A percentile compares a stretch with the other conserved stretches of the same genome.
phyloP scores from a whole-genome alignment of 2,113 vertebrate species.

The Sterna hirundo region DNA sequence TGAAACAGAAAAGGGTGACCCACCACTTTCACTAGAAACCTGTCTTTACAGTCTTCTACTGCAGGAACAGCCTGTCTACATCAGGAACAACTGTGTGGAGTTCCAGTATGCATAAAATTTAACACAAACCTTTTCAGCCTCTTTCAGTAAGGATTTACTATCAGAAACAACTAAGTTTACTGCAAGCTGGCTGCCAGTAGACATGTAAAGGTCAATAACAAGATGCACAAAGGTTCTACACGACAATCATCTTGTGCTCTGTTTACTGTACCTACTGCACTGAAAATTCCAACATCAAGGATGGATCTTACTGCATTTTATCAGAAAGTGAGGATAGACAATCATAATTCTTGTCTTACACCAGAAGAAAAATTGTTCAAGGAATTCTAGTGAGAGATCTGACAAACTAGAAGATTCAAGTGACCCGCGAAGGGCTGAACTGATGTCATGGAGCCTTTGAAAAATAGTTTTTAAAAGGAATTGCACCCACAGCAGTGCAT shows the following conservation, averaged over 20 bases:
- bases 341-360: background rate
- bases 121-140: background rate
- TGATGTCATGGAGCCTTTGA: background rate
- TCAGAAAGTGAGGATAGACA: background rate
- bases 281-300: background rate
- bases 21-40: background rate
- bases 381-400: background rate
- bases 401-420: background rate
- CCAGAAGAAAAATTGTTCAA: background rate
- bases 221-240: background rate
- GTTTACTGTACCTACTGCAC: background rate
- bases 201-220: background rate
- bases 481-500: background rate
- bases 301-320: background rate
- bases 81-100: background rate
- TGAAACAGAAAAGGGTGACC: background rate
- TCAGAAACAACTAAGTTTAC: background rate
- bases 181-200: background rate
- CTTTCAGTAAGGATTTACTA: background rate
- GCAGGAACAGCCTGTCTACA: background rate
- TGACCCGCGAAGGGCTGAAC: background rate
- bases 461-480: background rate
- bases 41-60: background rate
- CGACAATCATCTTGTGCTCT: accelerated
- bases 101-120: background rate